phyloP scores from a whole-genome alignment of 2,797 vertebrate species.

The Sarcophilus harrisii region DNA sequence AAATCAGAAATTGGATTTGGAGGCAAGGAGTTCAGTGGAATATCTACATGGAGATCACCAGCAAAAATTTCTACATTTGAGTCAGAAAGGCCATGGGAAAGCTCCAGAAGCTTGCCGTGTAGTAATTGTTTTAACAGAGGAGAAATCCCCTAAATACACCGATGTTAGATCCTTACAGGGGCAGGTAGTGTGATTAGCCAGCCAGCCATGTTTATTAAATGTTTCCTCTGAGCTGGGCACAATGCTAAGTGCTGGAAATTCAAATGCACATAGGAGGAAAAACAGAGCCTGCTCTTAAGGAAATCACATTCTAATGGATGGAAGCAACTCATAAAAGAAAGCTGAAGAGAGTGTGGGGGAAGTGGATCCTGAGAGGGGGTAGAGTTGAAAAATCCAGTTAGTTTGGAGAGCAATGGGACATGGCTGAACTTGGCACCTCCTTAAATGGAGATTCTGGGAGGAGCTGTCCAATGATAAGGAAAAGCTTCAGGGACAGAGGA shows the following conservation, averaged over 20 bases:
- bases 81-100: not conserved
- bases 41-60: not conserved
- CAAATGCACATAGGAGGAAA: not conserved
- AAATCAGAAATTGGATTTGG: too few species aligned
- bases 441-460: not conserved
- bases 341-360: not conserved
- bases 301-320: not conserved
- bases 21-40: not conserved
- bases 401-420: not conserved
- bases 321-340: not conserved
- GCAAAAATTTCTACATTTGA: not conserved
- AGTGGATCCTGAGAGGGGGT: not conserved
- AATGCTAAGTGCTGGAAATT: not conserved
- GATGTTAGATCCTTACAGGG: not conserved
- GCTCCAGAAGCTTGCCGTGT: not conserved
- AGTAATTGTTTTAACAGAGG: not conserved
- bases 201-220: not conserved
- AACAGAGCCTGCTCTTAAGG: not conserved
- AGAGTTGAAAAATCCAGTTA: not conserved
- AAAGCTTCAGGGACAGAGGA: not conserved
- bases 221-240: not conserved
- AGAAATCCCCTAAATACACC: not conserved
- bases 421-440: not conserved
- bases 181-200: not conserved
- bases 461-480: not conserved